Conservation (phyloP, 2,797 vertebrate species). For the Syncerus caffer region DNA sequence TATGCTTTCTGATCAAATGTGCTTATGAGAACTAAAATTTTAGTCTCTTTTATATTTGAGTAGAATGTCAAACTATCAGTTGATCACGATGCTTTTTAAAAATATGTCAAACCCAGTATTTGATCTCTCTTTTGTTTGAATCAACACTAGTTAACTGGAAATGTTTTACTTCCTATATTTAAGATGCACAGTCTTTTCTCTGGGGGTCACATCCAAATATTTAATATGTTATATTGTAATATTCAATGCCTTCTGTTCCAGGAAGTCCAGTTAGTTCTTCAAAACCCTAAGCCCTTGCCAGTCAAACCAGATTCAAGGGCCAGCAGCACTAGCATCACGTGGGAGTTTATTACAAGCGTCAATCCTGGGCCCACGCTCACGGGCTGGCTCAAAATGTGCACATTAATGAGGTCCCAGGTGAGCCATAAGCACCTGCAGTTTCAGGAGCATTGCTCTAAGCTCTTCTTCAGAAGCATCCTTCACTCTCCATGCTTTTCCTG, state of each 20-base stretch:
- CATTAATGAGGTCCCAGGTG: background rate
- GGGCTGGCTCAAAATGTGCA: background rate
- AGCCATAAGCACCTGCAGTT: background rate
- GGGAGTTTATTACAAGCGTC: background rate
- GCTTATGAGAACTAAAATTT: background rate
- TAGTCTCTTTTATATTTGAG: constrained; percentile 15
- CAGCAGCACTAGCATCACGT: background rate
- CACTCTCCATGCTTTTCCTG: background rate
- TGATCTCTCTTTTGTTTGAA: background rate
- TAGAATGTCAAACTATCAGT: background rate
- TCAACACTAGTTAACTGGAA: background rate
- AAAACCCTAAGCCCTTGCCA: background rate
- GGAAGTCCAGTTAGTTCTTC: background rate
- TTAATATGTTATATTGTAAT: background rate
- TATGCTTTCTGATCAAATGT: constrained; percentile 44
- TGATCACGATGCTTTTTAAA: constrained; percentile 9
- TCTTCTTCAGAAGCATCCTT: background rate
- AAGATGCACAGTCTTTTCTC: background rate
- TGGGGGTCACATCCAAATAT: background rate
- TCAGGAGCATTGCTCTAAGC: background rate
- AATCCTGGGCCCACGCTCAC: background rate
- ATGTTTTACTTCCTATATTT: background rate
- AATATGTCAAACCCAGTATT: background rate
- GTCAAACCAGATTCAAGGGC: background rate
- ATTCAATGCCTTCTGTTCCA: background rate